Base-by-base conservation (phyloP, 2,888 invertebrate species). In the Aleiodes testaceus region DNA sequence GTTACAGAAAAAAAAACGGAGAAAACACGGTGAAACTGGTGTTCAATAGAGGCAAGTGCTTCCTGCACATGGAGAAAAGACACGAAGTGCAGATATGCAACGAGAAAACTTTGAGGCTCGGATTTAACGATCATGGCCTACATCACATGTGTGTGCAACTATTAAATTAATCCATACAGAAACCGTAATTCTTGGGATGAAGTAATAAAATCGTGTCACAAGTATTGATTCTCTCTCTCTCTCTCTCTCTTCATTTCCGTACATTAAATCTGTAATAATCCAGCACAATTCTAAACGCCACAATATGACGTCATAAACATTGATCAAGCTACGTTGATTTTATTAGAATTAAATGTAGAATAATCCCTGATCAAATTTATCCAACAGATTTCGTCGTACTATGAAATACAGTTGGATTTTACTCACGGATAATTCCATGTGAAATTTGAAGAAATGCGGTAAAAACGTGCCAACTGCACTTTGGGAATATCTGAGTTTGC, bases 131-230 rank as follows among this genome's bases (percentile, higher is more conserved):
- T 63, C 55, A 64, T 63, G 67, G 72, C 72, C 67, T 72, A 72
- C 69, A 71, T 71, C 67, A 68, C 70, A 68, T 69, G 71, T 67
- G 69, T 52, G 72, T 66, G 70, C 72, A 73, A 26, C 74, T 73
- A 74, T 76, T 75, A 73, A 73, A 74, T 76, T 76, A 73, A 76
- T 76, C 74, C 76, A 36, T 44, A 70, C 69, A 70, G 73, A 75
- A 73, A 73, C 73, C 70, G 69, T 72, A 74, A 74, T 70, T 66
- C 74, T 69, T 55, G 47, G 47, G 59, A 47, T 53, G 49, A 63
- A 18, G 59, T 36, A 59, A 42, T 42, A 59, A 30, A 59, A 59
- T 7, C 59, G 36, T 18, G 59, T 18, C 50, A 50, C 16, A 36
- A 18, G 36, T 59, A 59, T 59, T 59, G 59, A 59, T 59, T 59